phyloP scores from a whole-genome alignment of 2,797 vertebrate genomes.

The Takifugu rubripes region DNA sequence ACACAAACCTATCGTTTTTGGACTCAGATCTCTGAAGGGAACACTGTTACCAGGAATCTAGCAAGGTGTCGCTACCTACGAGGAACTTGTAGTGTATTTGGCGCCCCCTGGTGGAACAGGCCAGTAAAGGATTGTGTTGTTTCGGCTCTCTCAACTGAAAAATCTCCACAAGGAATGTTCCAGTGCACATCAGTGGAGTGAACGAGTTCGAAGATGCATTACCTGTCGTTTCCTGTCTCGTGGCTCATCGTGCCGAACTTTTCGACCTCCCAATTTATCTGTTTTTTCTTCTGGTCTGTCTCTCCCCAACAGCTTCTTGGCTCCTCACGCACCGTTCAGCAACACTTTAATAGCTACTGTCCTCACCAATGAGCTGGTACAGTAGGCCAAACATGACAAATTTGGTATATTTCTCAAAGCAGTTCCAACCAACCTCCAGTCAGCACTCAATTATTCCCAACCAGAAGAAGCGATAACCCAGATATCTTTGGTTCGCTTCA shows the following conservation, averaged over 20 bases:
- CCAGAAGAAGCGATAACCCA: constrained; percentile 14
- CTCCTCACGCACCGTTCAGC: constrained; percentile 1
- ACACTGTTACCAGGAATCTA: too few species aligned
- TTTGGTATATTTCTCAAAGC: constrained; percentile 19
- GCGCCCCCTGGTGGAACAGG: too few species aligned
- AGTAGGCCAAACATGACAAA: constrained; percentile 25
- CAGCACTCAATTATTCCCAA: constrained; percentile 29
- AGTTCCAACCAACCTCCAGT: constrained; percentile 7
- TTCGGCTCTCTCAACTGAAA: too few species aligned
- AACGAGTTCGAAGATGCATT: neutral
- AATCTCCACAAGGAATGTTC: too few species aligned
- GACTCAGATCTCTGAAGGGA: too few species aligned
- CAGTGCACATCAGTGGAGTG: too few species aligned
- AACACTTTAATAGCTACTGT: constrained; percentile 61
- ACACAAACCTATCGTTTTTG: too few species aligned
- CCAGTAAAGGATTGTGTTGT: too few species aligned
- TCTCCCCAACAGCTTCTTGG: constrained; percentile 26
- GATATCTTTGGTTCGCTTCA: constrained; percentile 29
- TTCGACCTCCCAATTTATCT: constrained; percentile 30
- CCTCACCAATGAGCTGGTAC: constrained; percentile 22
- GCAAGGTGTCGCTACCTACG: too few species aligned
- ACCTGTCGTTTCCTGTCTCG: constrained; percentile 13
- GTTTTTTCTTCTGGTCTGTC: constrained; percentile 18
- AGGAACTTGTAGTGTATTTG: too few species aligned
- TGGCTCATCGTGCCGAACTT: constrained; percentile 7